A percentile compares a stretch with the other conserved stretches of the same genome.
Conservation (phyloP, 2,888 invertebrate genomes). For the Heliconius charithonia region DNA sequence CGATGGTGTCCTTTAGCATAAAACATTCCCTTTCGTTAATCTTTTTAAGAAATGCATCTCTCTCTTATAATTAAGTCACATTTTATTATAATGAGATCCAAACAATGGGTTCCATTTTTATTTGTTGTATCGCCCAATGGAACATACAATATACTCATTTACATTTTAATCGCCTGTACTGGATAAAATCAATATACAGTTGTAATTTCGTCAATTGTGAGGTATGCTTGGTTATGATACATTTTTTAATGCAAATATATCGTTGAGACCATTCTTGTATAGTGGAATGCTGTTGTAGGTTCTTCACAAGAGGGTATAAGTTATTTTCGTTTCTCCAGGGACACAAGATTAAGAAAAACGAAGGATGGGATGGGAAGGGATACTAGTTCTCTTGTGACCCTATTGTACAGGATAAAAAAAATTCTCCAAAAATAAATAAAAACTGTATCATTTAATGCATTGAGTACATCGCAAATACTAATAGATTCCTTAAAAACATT, state of each 20-base stretch:
- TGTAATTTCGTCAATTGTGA: constrained; percentile 52
- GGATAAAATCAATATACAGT: constrained; percentile 66
- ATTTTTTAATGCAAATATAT: background rate
- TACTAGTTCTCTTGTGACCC: too few relatives aligned
- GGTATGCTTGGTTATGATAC: constrained; percentile 33
- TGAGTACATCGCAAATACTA: too few relatives aligned
- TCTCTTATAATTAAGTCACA: constrained; percentile 33
- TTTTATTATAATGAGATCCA: constrained; percentile 48
- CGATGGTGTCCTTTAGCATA: background rate
- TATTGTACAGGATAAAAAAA: too few relatives aligned
- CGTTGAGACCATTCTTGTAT: background rate
- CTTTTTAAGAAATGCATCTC: constrained; percentile 5
- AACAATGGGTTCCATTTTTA: constrained; percentile 50
- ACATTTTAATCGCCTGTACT: constrained; percentile 71
- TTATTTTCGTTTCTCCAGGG: too few relatives aligned
- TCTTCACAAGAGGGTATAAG: too few relatives aligned
- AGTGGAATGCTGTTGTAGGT: background rate
- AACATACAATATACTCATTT: constrained; percentile 63
- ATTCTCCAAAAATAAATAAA: too few relatives aligned
- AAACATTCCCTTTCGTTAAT: background rate
- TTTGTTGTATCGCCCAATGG: constrained; percentile 50
- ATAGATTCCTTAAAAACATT: background rate
- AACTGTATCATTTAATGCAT: too few relatives aligned
- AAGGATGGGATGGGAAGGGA: too few relatives aligned
- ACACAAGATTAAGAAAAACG: too few relatives aligned